A percentile compares a stretch with the other conserved stretches of the same genome.
Conservation (phyloP, 2,113 vertebrate species). For the Xyliphius kryptos region DNA sequence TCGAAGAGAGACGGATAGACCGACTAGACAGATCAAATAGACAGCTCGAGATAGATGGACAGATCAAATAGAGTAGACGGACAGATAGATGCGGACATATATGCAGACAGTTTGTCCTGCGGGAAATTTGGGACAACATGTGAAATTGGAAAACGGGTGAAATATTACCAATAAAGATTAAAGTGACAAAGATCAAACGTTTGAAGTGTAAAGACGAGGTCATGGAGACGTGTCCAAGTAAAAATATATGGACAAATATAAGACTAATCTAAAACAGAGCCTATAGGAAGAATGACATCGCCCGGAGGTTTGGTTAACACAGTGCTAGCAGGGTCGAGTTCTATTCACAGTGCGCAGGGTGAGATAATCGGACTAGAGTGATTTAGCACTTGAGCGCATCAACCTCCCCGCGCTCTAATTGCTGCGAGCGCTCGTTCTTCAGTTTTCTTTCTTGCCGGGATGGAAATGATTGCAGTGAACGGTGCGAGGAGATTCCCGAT, state of each 20-base stretch:
- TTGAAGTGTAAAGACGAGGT: no score
- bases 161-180: no score
- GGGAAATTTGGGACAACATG: no score
- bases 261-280: conserved; percentile 11
- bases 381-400: conserved; percentile 19
- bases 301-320: background rate
- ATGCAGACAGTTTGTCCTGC: no score
- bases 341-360: background rate
- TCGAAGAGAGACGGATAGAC: no score
- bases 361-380: conserved; percentile 14
- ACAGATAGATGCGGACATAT: no score
- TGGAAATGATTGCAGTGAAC: background rate
- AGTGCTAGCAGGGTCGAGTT: background rate
- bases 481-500: background rate
- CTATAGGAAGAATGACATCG: background rate
- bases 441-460: background rate
- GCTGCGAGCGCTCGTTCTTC: background rate
- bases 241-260: background rate
- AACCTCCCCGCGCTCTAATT: conserved; percentile 4
- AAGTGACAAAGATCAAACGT: no score
- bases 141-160: no score
- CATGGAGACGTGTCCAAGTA: no score
- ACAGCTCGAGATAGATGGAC: no score
- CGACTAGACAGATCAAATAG: no score
- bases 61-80: no score